Conservation (phyloP, 2,113 vertebrate species). For the Oreotrochilus melanogaster region DNA sequence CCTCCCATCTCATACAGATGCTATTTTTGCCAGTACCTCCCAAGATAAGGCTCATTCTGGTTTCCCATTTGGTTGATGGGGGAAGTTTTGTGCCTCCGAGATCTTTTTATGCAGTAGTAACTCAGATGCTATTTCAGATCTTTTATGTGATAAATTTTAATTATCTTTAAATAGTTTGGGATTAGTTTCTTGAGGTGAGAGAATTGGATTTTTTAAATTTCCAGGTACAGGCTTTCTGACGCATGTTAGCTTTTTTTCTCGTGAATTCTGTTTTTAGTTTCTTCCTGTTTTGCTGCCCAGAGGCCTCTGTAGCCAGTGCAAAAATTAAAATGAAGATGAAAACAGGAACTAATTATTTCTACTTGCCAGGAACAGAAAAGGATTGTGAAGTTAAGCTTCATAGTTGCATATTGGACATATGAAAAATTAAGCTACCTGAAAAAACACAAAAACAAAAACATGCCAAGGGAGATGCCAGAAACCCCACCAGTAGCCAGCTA, state of each 20-base stretch:
- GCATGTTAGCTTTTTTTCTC: neutral
- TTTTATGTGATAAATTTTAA: neutral
- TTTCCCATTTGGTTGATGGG: neutral
- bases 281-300: neutral
- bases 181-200: neutral
- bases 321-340: constrained; percentile 4
- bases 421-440: neutral
- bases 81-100: neutral
- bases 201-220: neutral
- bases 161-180: neutral
- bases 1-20: neutral
- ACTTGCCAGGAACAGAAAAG: constrained; percentile 4
- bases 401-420: neutral
- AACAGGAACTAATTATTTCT: constrained; percentile 50
- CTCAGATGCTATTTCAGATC: neutral
- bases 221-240: neutral
- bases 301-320: neutral
- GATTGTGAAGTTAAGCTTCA: neutral
- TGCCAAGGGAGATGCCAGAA: neutral
- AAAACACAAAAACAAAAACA: neutral
- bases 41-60: neutral
- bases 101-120: neutral
- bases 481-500: neutral
- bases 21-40: neutral
- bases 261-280: constrained; percentile 1